Conservation (phyloP, 1,140 invertebrate genomes). For the Odontomachus brunneus region DNA sequence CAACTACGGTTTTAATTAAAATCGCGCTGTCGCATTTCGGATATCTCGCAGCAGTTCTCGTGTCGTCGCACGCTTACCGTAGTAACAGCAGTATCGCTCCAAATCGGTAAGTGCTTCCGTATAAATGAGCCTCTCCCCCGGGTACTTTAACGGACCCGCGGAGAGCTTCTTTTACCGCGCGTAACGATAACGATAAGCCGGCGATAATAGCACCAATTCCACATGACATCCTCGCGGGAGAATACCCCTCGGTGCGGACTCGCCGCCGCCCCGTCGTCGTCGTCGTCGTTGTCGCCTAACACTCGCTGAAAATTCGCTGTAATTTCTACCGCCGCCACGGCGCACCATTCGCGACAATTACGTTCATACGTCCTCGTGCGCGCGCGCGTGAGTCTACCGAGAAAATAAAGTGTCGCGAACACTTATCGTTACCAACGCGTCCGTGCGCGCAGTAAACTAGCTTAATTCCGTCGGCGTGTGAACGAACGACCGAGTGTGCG, state of each 20-base stretch:
- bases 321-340: conserved; percentile 36
- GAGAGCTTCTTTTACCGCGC: conserved; percentile 62
- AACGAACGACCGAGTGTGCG: not conserved
- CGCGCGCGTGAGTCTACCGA: not conserved
- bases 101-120: conserved; percentile 30
- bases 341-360: conserved; percentile 40
- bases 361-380: conserved; percentile 35
- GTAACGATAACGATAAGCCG: conserved; percentile 69
- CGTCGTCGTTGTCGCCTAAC: conserved; percentile 1
- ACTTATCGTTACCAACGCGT: conserved; percentile 32
- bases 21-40: conserved; percentile 2
- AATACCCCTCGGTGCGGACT: not conserved
- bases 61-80: conserved; percentile 4
- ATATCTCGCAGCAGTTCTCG: conserved; percentile 15
- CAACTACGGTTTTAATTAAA: conserved; percentile 26
- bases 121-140: conserved; percentile 42
- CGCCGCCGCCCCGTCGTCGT: not conserved
- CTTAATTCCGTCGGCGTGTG: conserved; percentile 28
- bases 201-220: conserved; percentile 65
- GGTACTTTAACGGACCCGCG: conserved; percentile 51
- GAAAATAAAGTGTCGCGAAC: conserved; percentile 46
- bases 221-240: conserved; percentile 49
- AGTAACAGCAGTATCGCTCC: not conserved
- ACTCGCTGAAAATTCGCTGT: conserved; percentile 47
- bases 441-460: conserved; percentile 13